A percentile compares a stretch with the other conserved stretches of the same genome.
These are phyloP conservation scores for Trypoxylus dichotomus DNA, from an alignment of 1,140 invertebrate genomes.

Conservation along the genomic window DNA sequence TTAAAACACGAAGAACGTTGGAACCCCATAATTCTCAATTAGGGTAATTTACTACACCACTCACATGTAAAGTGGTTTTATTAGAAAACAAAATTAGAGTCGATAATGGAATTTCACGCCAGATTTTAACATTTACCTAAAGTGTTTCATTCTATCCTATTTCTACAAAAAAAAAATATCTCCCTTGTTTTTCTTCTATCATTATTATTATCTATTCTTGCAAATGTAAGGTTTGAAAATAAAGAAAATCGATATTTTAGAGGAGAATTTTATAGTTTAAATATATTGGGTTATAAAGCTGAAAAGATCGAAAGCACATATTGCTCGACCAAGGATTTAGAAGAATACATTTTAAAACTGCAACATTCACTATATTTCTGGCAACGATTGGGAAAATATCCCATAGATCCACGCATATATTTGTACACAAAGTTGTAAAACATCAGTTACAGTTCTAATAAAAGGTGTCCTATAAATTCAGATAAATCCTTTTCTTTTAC, in stretches of 20 bases:
- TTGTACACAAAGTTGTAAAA: conserved; percentile 29
- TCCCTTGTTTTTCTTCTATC: too few species aligned
- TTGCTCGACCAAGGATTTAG: neutral
- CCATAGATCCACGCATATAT: neutral
- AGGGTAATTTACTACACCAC: conserved; percentile 4
- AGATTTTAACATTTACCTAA: neutral
- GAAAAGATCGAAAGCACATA: neutral
- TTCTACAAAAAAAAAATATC: too few species aligned
- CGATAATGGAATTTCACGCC: neutral
- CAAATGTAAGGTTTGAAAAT: too few species aligned
- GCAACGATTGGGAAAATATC: conserved; percentile 25
- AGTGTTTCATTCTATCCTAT: neutral
- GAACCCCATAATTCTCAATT: conserved; percentile 21
- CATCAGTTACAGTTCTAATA: neutral
- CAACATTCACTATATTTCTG: neutral
- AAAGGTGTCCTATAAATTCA: neutral
- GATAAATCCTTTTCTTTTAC: neutral
- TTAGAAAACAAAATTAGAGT: neutral
- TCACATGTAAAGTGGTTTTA: neutral
- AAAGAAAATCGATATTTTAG: too few species aligned
- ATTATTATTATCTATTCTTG: too few species aligned
- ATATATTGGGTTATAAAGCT: neutral
- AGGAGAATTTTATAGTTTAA: neutral
- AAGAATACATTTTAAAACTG: conserved; percentile 12
- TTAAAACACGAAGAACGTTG: neutral